These are phyloP conservation scores for Podarcis muralis DNA, from an alignment of 2,113 vertebrate species.

Conservation along the genomic window DNA sequence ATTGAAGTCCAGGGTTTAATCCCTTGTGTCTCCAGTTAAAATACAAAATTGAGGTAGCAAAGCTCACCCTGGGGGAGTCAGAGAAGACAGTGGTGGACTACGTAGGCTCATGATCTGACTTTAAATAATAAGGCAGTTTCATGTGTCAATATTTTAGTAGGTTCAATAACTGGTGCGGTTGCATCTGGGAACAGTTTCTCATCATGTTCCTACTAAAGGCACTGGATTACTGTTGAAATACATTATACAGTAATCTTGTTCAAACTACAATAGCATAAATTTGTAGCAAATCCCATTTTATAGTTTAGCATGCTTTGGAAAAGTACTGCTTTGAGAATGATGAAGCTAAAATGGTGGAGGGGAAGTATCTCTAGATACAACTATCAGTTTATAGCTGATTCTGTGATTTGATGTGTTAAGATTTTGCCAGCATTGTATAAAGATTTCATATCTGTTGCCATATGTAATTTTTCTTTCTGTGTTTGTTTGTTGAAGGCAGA, in stretches of 20 bases:
- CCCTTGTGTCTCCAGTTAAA: background rate
- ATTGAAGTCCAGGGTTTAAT: background rate
- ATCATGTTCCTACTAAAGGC: background rate
- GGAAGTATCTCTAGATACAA: background rate
- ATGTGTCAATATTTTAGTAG: background rate
- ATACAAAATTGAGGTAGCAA: background rate
- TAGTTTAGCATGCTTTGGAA: background rate
- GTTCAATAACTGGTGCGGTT: background rate
- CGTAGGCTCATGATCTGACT: background rate
- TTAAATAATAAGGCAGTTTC: background rate
- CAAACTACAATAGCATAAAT: background rate
- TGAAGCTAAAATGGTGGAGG: background rate
- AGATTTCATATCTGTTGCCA: background rate
- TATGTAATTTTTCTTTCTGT: background rate
- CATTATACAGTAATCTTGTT: background rate
- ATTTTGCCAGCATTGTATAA: background rate
- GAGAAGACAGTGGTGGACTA: background rate
- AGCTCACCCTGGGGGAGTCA: background rate
- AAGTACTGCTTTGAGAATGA: background rate
- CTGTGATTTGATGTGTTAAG: background rate
- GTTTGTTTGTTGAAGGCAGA: background rate
- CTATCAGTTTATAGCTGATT: background rate
- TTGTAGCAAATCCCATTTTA: background rate
- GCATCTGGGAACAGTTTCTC: background rate
- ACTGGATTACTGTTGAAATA: background rate